These are phyloP conservation scores for Troides helena DNA, from an alignment of 2,888 invertebrate genomes.

Conservation along the genomic window DNA sequence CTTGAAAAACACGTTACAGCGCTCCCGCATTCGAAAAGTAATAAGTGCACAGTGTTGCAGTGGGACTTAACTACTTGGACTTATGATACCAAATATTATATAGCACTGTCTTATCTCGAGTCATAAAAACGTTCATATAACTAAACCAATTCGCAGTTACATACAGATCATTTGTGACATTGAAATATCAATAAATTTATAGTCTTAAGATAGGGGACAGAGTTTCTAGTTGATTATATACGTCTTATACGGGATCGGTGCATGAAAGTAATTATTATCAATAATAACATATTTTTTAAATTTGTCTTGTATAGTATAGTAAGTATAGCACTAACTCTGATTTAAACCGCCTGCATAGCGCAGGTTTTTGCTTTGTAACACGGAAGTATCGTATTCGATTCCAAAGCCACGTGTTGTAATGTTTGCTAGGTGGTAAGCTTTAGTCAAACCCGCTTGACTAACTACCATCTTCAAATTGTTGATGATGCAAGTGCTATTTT, in stretches of 20 bases:
- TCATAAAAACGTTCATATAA: constrained; percentile 46
- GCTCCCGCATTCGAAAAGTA: constrained; percentile 36
- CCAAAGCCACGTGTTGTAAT: too few relatives aligned
- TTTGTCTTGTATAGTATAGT: neutral
- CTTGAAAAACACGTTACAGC: constrained; percentile 69
- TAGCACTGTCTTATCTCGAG: constrained; percentile 25
- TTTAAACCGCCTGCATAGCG: too few relatives aligned
- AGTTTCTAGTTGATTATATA: constrained; percentile 57
- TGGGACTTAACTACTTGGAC: constrained; percentile 32
- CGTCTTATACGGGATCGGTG: constrained; percentile 54
- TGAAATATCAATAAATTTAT: constrained; percentile 80
- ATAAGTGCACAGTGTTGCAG: constrained; percentile 28
- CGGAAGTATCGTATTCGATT: too few relatives aligned
- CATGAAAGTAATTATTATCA: constrained; percentile 31
- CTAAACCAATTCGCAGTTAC: constrained; percentile 59
- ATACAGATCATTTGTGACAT: constrained; percentile 79
- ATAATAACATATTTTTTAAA: neutral
- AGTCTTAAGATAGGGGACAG: constrained; percentile 66
- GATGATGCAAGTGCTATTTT: too few relatives aligned
- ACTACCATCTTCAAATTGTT: too few relatives aligned
- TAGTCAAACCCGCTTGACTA: too few relatives aligned
- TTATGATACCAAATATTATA: constrained; percentile 32
- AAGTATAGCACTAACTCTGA: too few relatives aligned
- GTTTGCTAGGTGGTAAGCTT: too few relatives aligned
- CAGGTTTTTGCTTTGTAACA: too few relatives aligned